Evolutionary conservation across 2,888 invertebrate species (phyloP).

Genomic region (Andrena hattorfiana): DNA sequence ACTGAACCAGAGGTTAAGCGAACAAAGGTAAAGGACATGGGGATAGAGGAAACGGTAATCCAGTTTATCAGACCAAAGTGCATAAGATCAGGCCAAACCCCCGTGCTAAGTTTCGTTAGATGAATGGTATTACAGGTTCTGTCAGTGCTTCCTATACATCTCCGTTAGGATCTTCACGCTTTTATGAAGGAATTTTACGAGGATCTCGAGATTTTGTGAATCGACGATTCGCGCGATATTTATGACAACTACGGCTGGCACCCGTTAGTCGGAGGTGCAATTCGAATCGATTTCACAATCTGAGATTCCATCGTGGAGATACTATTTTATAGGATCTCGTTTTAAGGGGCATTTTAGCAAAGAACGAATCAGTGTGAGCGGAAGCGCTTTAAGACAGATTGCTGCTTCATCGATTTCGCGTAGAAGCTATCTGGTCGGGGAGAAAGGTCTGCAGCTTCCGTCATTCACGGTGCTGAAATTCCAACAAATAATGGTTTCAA

Average conservation of each 20-base stretch:
- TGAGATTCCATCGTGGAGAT: not conserved
- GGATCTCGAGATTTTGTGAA: constrained; percentile 24
- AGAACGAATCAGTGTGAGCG: constrained; percentile 3
- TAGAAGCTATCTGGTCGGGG: not conserved
- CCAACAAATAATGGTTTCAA: not conserved
- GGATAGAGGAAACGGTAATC: constrained; percentile 70
- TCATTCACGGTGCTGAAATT: not conserved
- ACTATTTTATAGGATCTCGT: constrained; percentile 23
- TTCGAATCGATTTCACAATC: constrained; percentile 20
- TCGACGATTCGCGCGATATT: constrained; percentile 18
- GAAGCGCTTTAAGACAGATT: constrained; percentile 24
- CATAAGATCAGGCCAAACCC: constrained; percentile 79
- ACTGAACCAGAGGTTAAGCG: constrained; percentile 22
- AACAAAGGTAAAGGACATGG: constrained; percentile 39
- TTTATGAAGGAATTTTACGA: constrained; percentile 71
- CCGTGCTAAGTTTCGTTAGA: constrained; percentile 70
- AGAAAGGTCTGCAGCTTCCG: not conserved
- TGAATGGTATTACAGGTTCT: constrained; percentile 74
- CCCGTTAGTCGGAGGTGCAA: not conserved
- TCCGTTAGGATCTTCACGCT: constrained; percentile 20
- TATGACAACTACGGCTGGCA: constrained; percentile 8
- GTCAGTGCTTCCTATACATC: constrained; percentile 51
- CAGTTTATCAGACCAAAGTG: constrained; percentile 79
- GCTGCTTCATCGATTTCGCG: constrained; percentile 12
- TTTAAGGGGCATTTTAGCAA: not conserved